phyloP scores from a whole-genome alignment of 1,140 invertebrate genomes.

The Drosophila subobscura region DNA sequence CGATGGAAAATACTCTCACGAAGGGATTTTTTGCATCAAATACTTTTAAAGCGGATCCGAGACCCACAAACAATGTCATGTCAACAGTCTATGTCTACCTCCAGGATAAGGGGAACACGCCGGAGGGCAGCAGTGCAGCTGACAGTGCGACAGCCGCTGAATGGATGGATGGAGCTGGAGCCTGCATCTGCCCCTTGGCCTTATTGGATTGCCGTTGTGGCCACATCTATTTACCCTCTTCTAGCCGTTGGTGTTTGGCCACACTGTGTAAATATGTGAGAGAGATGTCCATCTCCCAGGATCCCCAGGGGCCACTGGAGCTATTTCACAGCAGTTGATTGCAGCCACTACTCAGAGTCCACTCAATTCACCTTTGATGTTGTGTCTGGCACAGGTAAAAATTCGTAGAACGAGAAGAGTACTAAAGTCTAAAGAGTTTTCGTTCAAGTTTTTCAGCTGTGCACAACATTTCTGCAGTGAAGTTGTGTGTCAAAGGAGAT shows the following conservation, averaged over 20 bases:
- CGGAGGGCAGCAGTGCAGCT: slow-evolving; percentile 26
- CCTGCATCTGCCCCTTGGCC: slow-evolving; percentile 3
- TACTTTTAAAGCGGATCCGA: slow-evolving; percentile 46
- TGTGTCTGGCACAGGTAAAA: slow-evolving; percentile 33
- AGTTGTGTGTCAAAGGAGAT: background rate
- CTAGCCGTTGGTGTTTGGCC: slow-evolving; percentile 50
- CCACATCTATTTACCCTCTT: slow-evolving; percentile 61
- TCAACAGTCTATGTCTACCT: slow-evolving; percentile 23
- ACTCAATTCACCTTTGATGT: slow-evolving; percentile 42
- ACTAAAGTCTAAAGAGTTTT: slow-evolving; percentile 17
- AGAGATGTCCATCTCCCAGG: background rate
- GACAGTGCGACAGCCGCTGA: slow-evolving; percentile 26
- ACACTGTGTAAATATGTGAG: slow-evolving; percentile 62
- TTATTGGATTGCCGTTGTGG: slow-evolving; percentile 32
- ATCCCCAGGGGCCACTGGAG: slow-evolving; percentile 4
- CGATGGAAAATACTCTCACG: slow-evolving; percentile 20
- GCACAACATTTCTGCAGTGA: slow-evolving; percentile 9
- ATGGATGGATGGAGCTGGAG: slow-evolving; percentile 6
- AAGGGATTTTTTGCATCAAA: slow-evolving; percentile 42
- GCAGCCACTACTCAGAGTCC: slow-evolving; percentile 23
- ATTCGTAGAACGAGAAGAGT: slow-evolving; percentile 19
- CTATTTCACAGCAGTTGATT: slow-evolving; percentile 53
- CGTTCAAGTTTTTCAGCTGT: slow-evolving; percentile 8
- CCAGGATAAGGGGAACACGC: background rate
- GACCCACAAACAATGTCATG: slow-evolving; percentile 20